Evolutionary conservation across 1,140 invertebrate species (phyloP), one percentile per base, ranked within the genome.

Genomic region (Euglossa dilemma): DNA sequence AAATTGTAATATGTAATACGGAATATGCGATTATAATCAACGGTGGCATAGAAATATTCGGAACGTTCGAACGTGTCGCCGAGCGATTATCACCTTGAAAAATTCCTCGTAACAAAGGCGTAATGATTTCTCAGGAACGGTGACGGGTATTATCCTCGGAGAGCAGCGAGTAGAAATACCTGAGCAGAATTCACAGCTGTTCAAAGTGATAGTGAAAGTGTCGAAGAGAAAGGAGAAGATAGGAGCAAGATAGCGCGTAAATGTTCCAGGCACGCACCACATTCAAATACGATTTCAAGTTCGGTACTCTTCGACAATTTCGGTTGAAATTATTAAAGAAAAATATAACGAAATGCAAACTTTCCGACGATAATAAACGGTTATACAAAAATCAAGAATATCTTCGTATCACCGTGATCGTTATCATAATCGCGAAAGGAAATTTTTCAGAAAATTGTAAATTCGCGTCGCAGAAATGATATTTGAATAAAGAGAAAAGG

Each of bases 141-240:
- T 23, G 11, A 70, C 25, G n/a, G 14, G 11, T 45, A 76, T 74
- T 80, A 54, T 45, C 23, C 18, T n/a, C 28, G 28, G 23, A 52
- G 47, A 11, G n/a, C 70, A 20, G 70, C 6, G 25, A 43, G 28
- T 6, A 28, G 43, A 56, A 56, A 57, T 50, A 28, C 43, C 45
- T 28, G 18, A 36, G 2, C 59, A 56, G 61, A 76, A 67, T 61
- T 56, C 43, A 2, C 63, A 16, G 36, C 59, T 25, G n/a, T 43
- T 50, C 25, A 25, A 76, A 70, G 57, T 78, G 81, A 83, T 67
- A 83, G 81, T 83, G 81, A 83, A 83, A 83, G 81, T 83, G 81
- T 70, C 66, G 57, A 80, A 47, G 82, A 84, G 82, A 84, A 84
- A 84, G 83, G 76, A 73, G 78, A 74, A 74, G 79, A 72, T 70